Conservation (phyloP, 2,113 vertebrate species). For the Columba janthina region DNA sequence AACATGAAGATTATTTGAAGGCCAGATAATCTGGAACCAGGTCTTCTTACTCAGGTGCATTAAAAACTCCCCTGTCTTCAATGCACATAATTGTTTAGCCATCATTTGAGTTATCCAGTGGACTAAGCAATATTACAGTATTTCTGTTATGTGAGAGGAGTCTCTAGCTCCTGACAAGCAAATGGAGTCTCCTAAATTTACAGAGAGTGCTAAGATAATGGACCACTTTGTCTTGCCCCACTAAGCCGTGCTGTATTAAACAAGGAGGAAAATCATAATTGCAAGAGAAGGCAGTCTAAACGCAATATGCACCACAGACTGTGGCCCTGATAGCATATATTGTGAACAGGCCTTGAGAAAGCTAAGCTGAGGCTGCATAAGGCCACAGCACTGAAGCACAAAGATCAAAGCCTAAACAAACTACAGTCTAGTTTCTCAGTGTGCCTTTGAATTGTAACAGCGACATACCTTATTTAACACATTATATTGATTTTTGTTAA, state of each 20-base stretch:
- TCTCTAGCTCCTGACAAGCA: neutral
- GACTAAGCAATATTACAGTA: neutral
- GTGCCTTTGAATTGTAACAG: neutral
- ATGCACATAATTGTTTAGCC: neutral
- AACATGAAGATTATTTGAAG: neutral
- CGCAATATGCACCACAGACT: neutral
- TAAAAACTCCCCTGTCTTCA: neutral
- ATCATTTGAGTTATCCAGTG: neutral
- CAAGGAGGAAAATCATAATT: neutral
- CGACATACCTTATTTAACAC: slow-evolving; percentile 11
- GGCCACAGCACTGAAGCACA: neutral
- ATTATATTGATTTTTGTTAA: slow-evolving; percentile 28
- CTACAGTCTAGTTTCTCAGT: slow-evolving; percentile 1
- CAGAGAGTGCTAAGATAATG: neutral
- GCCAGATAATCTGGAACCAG: neutral
- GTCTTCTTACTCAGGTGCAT: neutral
- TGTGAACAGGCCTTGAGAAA: neutral
- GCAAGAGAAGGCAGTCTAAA: neutral
- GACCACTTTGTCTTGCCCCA: neutral
- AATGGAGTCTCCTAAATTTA: neutral
- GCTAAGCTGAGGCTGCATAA: neutral
- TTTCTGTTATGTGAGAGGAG: neutral
- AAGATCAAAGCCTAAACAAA: slow-evolving; percentile 22
- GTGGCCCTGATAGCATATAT: neutral
- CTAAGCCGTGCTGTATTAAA: neutral